Percentiles rank a stretch among this genome's conserved stretches.
These are phyloP conservation scores for Recurvirostra avosetta DNA, from an alignment of 2,113 vertebrate species.

Conservation along the genomic window DNA sequence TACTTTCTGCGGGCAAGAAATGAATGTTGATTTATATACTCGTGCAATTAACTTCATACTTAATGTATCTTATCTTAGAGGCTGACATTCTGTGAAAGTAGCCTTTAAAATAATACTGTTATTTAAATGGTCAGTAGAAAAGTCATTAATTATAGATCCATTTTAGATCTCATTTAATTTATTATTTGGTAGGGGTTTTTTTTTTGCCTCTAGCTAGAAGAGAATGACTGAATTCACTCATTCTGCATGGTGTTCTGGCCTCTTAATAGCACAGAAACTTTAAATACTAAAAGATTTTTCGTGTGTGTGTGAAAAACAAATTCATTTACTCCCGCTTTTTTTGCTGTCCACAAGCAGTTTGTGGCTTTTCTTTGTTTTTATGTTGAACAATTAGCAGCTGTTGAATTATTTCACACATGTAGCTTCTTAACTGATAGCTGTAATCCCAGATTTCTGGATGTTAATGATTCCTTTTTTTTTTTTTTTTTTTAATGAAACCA, in stretches of 20 bases:
- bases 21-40: neutral
- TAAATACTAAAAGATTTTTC: neutral
- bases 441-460: neutral
- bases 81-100: neutral
- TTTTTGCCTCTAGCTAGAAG: neutral
- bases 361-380: neutral
- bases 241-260: neutral
- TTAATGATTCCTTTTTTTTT: neutral
- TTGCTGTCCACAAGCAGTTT: neutral
- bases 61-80: neutral
- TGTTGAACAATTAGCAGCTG: neutral
- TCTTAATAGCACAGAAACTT: neutral
- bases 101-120: neutral
- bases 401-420: neutral
- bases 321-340: neutral
- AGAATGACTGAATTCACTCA: neutral
- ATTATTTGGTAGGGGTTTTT: neutral
- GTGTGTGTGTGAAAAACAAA: neutral
- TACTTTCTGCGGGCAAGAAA: neutral
- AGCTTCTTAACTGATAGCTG: neutral
- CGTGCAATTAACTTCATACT: neutral
- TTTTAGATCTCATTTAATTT: constrained; percentile 15
- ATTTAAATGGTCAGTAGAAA: neutral
- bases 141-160: neutral
- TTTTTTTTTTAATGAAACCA: neutral